Base-by-base conservation (phyloP, 2,113 vertebrate species). In the Corythoichthys haematopterus region DNA sequence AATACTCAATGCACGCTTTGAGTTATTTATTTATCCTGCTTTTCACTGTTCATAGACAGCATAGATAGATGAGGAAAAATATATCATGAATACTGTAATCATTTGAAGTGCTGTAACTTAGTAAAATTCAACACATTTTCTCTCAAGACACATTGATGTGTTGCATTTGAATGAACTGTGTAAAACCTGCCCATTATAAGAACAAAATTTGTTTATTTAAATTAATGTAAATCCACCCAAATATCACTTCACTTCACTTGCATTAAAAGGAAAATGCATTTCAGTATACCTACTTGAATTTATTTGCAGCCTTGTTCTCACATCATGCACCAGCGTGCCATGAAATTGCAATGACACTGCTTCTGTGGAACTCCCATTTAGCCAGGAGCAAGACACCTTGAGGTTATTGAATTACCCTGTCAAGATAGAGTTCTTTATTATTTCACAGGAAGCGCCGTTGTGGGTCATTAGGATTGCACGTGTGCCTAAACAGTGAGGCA, bases 321-420 rank as follows among this genome's bases (percentile, higher is more conserved):
- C 74, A 76, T 64, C 56, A 47, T 69, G 52, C 47, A 48, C 70
- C 80, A 79, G 45, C 74, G 80, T 85, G 70, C 75, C 72, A 78
- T 85, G 75, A 84, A 84, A 82, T 81, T 78, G 72, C 69, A 76
- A 45, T 33, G 69, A 75, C 64, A 53, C 59, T 64, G 57, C 33
- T 62, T n/a, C 8, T 40, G 37, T n/a, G 15, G 9, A 60, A 20
- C 63, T 38, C 38, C 6, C 20, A 43, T 15, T 62, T 52, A 50
- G 60, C 62, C 60, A 35, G 0, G 13, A 66, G 51, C 52, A 12
- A 71, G 50, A 66, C 71, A 55, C 46, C 68, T 38, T 67, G 59
- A 65, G 57, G 57, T 72, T 37, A 64, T 15, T 37, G 61, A 71
- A 45, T 63, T 46, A 50, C 72, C 45, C 66, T 28, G 52, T 16